A percentile compares a stretch with the other conserved stretches of the same genome.
These are phyloP conservation scores for Calidris pygmaea DNA, from an alignment of 2,113 vertebrate genomes.

Conservation along the genomic window DNA sequence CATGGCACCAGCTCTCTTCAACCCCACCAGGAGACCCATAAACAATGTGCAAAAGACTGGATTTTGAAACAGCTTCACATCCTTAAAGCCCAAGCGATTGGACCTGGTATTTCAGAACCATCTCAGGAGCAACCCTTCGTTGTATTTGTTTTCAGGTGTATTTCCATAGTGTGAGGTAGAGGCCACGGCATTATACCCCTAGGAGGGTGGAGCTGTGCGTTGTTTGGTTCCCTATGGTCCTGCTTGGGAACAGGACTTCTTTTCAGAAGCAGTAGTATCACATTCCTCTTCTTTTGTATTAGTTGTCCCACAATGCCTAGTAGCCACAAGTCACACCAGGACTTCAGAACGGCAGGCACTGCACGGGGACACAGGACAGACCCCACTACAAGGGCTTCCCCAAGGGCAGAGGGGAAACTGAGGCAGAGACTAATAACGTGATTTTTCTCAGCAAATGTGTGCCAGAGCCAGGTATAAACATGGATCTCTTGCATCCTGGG, in stretches of 20 bases:
- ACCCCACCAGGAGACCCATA: neutral
- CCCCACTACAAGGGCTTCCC: rapidly evolving
- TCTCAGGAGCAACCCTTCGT: neutral
- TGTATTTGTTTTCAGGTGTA: neutral
- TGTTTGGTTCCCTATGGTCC: neutral
- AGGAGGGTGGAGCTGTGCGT: neutral
- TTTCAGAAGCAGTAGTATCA: neutral
- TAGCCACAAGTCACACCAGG: neutral
- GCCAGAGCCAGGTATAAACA: neutral
- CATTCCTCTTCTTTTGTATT: neutral
- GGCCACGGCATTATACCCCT: neutral
- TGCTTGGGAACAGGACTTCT: neutral
- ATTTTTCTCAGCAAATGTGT: neutral
- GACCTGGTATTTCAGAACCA: neutral
- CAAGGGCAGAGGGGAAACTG: neutral
- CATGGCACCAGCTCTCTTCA: neutral
- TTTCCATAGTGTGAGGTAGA: neutral
- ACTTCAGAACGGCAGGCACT: neutral
- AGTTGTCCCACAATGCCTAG: neutral
- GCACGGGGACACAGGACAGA: neutral
- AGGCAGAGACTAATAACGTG: neutral
- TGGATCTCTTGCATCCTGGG: neutral
- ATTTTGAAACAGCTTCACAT: slow-evolving; percentile 5
- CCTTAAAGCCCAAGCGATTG: neutral
- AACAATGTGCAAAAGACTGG: neutral